These are phyloP conservation scores for Cassiopea andromeda DNA, from an alignment of 30 jellyfish, hydroid and myxozoan genomes.

Conservation along the genomic window DNA sequence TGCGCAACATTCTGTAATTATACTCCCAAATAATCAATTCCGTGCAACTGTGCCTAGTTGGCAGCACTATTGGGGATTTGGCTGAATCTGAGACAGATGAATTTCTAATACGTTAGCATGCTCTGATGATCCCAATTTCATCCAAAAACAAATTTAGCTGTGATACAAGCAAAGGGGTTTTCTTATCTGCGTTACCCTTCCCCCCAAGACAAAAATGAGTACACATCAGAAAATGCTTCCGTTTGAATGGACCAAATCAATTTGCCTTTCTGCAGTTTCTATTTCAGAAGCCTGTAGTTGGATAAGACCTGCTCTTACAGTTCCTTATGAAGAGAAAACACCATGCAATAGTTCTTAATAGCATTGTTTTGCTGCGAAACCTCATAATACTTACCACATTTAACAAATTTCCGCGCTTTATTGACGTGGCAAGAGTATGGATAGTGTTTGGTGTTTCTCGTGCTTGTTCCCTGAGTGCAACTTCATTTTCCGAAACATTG, in stretches of 20 bases:
- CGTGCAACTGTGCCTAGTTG: conserved; percentile 9
- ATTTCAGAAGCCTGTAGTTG: conserved; percentile 16
- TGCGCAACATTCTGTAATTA: background rate
- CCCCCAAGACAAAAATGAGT: background rate
- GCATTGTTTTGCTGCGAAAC: background rate
- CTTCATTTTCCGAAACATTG: background rate
- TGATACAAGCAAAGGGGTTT: conserved; percentile 1
- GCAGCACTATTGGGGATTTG: conserved; percentile 14
- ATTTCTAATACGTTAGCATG: conserved; percentile 1
- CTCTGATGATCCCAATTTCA: conserved; percentile 13
- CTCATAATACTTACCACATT: background rate
- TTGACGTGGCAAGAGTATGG: background rate
- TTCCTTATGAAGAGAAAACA: background rate
- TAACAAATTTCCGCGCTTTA: background rate
- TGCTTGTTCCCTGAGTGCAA: conserved; percentile 3
- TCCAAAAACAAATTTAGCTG: conserved; percentile 10
- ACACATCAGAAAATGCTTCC: conserved; percentile 33
- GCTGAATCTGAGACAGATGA: conserved; percentile 9
- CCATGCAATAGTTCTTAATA: conserved; percentile 31
- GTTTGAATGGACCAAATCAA: conserved; percentile 30
- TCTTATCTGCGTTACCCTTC: conserved; percentile 3
- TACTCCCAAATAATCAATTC: conserved; percentile 2
- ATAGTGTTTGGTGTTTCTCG: background rate
- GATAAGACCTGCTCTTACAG: background rate
- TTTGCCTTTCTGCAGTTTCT: conserved; percentile 1